Evolutionary conservation across 2,888 invertebrate species (phyloP), one percentile per base, ranked within the genome.

Genomic region (Lycocerus yunnanus): DNA sequence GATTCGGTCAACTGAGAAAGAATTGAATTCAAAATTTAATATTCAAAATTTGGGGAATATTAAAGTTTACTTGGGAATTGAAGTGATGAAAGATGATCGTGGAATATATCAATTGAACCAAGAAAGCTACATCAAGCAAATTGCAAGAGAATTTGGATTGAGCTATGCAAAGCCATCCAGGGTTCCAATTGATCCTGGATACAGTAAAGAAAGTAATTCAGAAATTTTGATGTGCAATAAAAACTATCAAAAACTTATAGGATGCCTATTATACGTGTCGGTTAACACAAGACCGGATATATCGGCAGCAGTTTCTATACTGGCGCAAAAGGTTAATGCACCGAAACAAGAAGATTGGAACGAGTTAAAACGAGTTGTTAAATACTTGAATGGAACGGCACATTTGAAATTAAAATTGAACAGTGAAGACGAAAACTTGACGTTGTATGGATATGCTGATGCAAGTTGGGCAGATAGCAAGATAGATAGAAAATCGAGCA

Each of bases 381-480:
- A 79, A 18, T 83, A 82, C 24, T 68, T 83, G 2, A 24, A 24
- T 10, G 24, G 24, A 11, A 24, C 24, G 2, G 24, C 2, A 24
- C 11, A 24, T 24, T 3, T 24, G 24, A 24, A 24, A 24, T 24
- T 24, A 11, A 24, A 24, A 24, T 24, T 24, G 11, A 24, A 24
- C 10, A 24, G 10, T 10, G 3, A 24, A 24, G 3, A 24, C 24
- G 24, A 24, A 24, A 24, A 11, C 2, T 24, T 24, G 24, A 11
- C 11, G 10, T 24, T 24, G 1, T 21, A 81, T 78, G 81, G 79
- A 58, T 84, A 81, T 76, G 81, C 80, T 83, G 85, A 85, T 75
- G 84, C 84, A 58, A 81, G 82, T 78, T 84, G 83, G 84, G 84
- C 83, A 10, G 81, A 84, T 60, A 78, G 84, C 68, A 73, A 75